Percentiles rank a stretch among this genome's conserved stretches.
Conservation (phyloP, 2,797 vertebrate genomes). For the Poliocrania exsul region DNA sequence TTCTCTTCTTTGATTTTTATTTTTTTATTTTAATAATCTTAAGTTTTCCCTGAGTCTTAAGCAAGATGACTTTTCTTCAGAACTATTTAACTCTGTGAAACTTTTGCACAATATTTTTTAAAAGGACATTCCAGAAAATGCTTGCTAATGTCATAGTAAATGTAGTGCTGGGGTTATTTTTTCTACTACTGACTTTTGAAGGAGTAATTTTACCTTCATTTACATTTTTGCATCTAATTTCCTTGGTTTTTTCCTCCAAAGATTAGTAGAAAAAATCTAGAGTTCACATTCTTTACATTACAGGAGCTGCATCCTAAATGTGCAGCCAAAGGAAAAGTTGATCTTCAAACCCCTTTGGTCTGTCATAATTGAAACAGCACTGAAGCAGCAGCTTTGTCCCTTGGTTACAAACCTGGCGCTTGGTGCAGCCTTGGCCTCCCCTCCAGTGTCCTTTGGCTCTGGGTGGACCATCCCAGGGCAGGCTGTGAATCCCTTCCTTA, state of each 20-base stretch:
- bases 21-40: background rate
- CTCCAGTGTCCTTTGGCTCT: background rate
- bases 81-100: background rate
- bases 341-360: background rate
- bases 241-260: background rate
- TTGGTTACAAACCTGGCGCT: fast-evolving
- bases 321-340: background rate
- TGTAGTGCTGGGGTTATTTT: background rate
- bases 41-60: background rate
- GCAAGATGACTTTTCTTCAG: background rate
- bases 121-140: background rate
- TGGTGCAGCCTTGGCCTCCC: background rate
- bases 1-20: background rate
- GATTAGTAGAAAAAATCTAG: background rate
- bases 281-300: background rate
- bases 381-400: background rate
- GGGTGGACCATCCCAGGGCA: background rate
- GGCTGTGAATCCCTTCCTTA: background rate
- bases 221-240: background rate
- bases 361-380: background rate
- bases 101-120: background rate
- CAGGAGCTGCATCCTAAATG: background rate
- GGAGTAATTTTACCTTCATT: background rate
- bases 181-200: background rate
- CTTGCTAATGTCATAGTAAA: background rate